A percentile compares a stretch with the other conserved stretches of the same genome.
These are phyloP conservation scores for Xenus cinereus DNA, from an alignment of 2,113 vertebrate genomes.

Conservation along the genomic window DNA sequence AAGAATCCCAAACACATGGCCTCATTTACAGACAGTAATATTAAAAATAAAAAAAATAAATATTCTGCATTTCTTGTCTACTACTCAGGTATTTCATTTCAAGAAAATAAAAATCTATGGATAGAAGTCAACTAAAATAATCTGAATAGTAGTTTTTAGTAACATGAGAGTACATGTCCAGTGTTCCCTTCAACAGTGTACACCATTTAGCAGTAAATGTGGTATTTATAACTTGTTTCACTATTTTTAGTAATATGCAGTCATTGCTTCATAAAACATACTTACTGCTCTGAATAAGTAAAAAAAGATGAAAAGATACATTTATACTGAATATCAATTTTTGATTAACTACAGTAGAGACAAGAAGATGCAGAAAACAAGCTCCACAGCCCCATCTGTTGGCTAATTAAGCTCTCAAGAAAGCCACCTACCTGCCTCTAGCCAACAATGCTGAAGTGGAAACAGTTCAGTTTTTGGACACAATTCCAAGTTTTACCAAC, in stretches of 20 bases:
- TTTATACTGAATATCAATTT: neutral
- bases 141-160: neutral
- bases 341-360: neutral
- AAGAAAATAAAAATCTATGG: neutral
- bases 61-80: neutral
- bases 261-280: neutral
- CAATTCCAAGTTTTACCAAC: neutral
- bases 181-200: neutral
- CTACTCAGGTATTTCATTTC: neutral
- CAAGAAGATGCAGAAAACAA: neutral
- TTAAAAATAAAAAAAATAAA: neutral
- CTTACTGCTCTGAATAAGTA: neutral
- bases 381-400: constrained; percentile 60
- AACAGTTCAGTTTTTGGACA: neutral
- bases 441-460: neutral
- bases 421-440: neutral
- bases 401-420: neutral
- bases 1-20: neutral
- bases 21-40: neutral
- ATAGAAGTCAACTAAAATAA: neutral
- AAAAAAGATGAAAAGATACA: neutral
- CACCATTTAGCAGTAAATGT: accelerated
- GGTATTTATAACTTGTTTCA: neutral
- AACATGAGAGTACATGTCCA: neutral
- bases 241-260: neutral